Conservation (phyloP, 2,797 vertebrate species). For the Pteronotus mesoamericanus region DNA sequence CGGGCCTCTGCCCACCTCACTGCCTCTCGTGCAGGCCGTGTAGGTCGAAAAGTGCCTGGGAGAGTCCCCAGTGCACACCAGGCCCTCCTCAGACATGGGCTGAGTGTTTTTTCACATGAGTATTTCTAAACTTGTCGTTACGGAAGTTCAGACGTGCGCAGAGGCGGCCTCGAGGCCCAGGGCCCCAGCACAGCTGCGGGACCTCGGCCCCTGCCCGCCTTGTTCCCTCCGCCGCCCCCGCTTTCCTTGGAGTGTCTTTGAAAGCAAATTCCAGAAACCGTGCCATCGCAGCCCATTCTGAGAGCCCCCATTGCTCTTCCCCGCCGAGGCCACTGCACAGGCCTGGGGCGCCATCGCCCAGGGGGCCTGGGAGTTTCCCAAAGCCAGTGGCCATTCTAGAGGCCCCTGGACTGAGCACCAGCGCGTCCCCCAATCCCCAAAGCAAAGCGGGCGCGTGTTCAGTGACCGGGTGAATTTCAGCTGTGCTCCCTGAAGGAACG, state of each 20-base stretch:
- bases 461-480: background rate
- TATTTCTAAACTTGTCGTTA: background rate
- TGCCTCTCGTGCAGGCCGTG: background rate
- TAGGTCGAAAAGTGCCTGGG: background rate
- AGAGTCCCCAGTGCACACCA: background rate
- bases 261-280: background rate
- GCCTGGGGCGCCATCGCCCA: background rate
- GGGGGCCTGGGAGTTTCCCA: background rate
- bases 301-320: background rate
- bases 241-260: background rate
- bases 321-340: background rate
- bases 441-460: background rate
- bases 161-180: background rate
- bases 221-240: background rate
- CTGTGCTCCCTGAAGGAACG: background rate
- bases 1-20: background rate
- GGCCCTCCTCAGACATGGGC: background rate
- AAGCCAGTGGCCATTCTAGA: accelerated
- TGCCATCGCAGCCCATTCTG: accelerated
- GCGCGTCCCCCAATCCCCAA: background rate
- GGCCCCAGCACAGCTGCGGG: background rate
- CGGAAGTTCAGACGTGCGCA: background rate
- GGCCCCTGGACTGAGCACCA: background rate
- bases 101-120: background rate
- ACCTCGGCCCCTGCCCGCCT: no score